Conservation (phyloP, 2,888 invertebrate genomes). For the Machimus atricapillus region DNA sequence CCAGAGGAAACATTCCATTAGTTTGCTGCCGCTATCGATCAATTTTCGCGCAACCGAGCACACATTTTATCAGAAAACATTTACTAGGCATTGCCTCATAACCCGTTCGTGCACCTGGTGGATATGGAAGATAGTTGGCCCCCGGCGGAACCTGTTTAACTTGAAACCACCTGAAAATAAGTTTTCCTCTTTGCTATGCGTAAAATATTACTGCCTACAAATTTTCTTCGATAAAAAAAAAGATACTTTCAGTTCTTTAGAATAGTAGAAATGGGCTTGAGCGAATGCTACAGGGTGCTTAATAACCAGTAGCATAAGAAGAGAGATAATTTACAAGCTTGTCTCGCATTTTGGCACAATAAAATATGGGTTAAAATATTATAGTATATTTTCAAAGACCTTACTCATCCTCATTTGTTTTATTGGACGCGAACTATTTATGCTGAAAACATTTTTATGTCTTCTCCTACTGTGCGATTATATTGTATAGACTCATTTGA, state of each 20-base stretch:
- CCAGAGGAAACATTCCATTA: background rate
- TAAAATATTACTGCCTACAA: background rate
- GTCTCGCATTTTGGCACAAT: background rate
- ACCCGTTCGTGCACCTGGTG: background rate
- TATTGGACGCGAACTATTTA: too few relatives aligned
- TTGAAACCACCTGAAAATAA: background rate
- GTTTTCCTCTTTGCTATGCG: background rate
- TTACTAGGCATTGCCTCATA: background rate
- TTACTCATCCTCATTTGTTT: too few relatives aligned
- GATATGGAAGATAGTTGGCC: background rate
- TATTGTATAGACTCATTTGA: too few relatives aligned
- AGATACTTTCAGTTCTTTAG: background rate
- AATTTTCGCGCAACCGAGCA: background rate
- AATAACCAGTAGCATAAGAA: background rate
- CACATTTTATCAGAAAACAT: background rate
- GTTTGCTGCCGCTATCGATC: background rate
- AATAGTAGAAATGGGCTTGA: background rate
- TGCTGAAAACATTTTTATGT: too few relatives aligned
- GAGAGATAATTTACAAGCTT: background rate
- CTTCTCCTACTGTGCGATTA: too few relatives aligned
- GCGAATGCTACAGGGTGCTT: background rate
- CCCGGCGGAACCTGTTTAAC: background rate
- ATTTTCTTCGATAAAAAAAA: background rate
- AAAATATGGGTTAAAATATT: too few relatives aligned
- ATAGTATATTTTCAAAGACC: too few relatives aligned